Percentiles rank a stretch among this genome's conserved stretches.
These are phyloP conservation scores for Ptychoptera contaminata DNA, from an alignment of 2,888 invertebrate species.

Conservation along the genomic window DNA sequence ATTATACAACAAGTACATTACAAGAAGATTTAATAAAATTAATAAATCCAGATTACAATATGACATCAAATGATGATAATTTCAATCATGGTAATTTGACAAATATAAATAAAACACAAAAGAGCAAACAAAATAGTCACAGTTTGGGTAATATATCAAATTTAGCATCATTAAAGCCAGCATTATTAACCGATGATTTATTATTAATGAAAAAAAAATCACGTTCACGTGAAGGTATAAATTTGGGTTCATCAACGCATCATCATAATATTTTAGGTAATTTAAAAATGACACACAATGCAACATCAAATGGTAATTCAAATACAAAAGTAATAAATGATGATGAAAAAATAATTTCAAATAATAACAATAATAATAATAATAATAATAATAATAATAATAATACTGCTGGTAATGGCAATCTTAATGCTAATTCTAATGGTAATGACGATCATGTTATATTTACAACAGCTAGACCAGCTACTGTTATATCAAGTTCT, in stretches of 20 bases:
- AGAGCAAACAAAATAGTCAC: slow-evolving; percentile 13
- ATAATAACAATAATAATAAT: neutral
- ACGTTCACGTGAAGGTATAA: slow-evolving; percentile 16
- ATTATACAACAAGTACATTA: slow-evolving; percentile 35
- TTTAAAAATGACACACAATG: slow-evolving; percentile 12
- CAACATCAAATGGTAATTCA: neutral
- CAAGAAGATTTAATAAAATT: slow-evolving; percentile 77
- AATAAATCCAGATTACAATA: slow-evolving; percentile 58
- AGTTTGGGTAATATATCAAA: slow-evolving; percentile 16
- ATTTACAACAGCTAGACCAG: slow-evolving; percentile 46
- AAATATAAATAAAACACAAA: slow-evolving; percentile 11
- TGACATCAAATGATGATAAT: slow-evolving; percentile 25
- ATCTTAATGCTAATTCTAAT: slow-evolving; percentile 18
- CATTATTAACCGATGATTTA: slow-evolving; percentile 11
- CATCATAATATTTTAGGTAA: slow-evolving; percentile 12
- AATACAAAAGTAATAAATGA: slow-evolving; percentile 4
- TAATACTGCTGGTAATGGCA: slow-evolving; percentile 19
- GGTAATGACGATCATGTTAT: slow-evolving; percentile 37
- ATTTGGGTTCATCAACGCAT: slow-evolving; percentile 15
- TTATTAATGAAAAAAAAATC: slow-evolving; percentile 14
- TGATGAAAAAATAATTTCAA: slow-evolving; percentile 4
- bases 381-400: slow-evolving; percentile 15
- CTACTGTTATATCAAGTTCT: slow-evolving; percentile 47
- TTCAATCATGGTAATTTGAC: slow-evolving; percentile 9
- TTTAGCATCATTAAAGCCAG: slow-evolving; percentile 10